Evolutionary conservation across 2,888 invertebrate genomes (phyloP).

Genomic region (Synergus japonicus): DNA sequence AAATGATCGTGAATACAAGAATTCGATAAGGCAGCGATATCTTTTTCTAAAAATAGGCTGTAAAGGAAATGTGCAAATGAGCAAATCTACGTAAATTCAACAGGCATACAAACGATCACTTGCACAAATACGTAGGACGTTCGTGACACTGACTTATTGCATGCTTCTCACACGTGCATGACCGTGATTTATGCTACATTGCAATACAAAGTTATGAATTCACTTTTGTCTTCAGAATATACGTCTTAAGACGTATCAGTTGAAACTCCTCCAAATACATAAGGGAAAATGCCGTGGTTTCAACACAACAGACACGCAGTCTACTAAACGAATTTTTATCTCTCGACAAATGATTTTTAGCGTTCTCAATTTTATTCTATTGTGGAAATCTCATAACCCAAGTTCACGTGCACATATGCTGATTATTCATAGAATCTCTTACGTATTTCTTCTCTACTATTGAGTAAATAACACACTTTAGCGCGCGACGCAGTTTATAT

Average conservation of each 20-base stretch:
- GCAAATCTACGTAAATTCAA: conserved; percentile 31
- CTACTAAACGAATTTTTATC: background rate
- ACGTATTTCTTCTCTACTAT: background rate
- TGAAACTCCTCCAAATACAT: background rate
- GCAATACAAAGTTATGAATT: conserved; percentile 12
- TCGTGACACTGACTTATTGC: conserved; percentile 40
- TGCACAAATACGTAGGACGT: conserved; percentile 37
- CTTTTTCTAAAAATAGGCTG: conserved; percentile 20
- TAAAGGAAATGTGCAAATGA: conserved; percentile 27
- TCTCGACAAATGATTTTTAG: background rate
- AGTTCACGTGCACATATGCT: conserved; percentile 24
- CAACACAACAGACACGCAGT: background rate
- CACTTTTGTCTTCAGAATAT: background rate
- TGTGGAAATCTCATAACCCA: background rate
- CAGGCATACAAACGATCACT: conserved; percentile 32
- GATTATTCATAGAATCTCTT: background rate
- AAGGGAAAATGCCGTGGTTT: background rate
- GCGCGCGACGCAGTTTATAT: background rate
- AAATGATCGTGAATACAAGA: conserved; percentile 9
- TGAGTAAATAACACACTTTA: background rate
- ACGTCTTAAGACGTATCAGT: background rate
- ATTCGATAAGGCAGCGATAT: conserved; percentile 28
- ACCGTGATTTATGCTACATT: conserved; percentile 28
- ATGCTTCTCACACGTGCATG: conserved; percentile 27
- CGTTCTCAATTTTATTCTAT: background rate